Base-by-base conservation (phyloP, 2,113 vertebrate genomes). In the Irena cyanogastra region DNA sequence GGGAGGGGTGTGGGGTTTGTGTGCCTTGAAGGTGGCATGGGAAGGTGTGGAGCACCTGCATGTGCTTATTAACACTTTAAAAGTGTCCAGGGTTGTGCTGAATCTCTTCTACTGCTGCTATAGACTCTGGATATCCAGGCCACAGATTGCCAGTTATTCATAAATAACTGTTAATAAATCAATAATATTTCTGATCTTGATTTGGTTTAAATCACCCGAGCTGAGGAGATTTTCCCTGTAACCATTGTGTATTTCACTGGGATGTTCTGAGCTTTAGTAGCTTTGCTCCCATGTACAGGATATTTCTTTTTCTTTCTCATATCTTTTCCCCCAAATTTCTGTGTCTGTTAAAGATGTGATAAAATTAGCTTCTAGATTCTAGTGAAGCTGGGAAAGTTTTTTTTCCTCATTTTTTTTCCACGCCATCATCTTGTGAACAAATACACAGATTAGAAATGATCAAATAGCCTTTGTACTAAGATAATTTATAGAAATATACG, bases 1-100 rank as follows among this genome's bases (percentile, higher is more conserved):
- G 21, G 13, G 12, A 45, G 19, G 8, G 6, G 1, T 3, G 1
- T 3, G 26, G 19, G 13, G 5, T 26, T 57, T 44, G 14, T 66
- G 74, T 4, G 4, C 18, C 39, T 37, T 19, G 6, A 16, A 16
- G 22, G 18, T n/a, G 26, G 11, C 42, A 20, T 1, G 4, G 56
- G 33, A 54, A 57, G 10, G 6, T 17, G 26, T 13, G 56, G 45
- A 26, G 30, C 10, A 6, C 10, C 49, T 82, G 14, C 16, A 19
- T 1, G 3, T 9, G 41, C 10, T 17, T 16, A 24, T 28, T n/a
- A 64, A n/a, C n/a, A 16, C 9, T 54, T 78, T n/a, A 6, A 16
- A 61, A 17, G 28, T 14, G 39, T 26, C 47, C 49, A 47, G 6
- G 3, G 16, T 41, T 69, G 31, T 61, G 42, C 72, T 53, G 33